Evolutionary conservation across 2,113 vertebrate species (phyloP).

Genomic region (Myanophis thanlyinensis): DNA sequence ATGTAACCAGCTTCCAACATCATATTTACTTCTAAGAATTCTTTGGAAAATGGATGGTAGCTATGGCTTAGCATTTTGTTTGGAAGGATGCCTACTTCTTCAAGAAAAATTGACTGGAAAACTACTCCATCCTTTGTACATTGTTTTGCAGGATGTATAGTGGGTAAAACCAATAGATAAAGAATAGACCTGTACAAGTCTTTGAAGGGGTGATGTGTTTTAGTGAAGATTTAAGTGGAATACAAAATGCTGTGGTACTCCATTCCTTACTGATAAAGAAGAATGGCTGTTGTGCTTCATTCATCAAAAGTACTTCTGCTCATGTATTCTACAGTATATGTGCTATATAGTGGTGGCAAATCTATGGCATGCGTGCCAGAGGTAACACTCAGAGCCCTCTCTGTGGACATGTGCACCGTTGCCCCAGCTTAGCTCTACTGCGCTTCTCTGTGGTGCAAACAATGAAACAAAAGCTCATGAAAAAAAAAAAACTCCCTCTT

Average conservation of each 20-base stretch:
- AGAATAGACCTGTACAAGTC: neutral
- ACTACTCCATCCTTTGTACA: neutral
- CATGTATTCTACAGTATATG: neutral
- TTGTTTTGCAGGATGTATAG: neutral
- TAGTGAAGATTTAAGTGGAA: neutral
- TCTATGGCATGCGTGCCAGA: too few relatives aligned
- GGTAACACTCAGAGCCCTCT: too few relatives aligned
- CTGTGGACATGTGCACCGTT: too few relatives aligned
- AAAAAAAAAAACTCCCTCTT: too few relatives aligned
- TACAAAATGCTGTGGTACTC: neutral
- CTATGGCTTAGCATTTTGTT: neutral
- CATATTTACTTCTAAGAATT: neutral
- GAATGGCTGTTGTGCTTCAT: neutral
- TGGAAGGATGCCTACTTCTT: neutral
- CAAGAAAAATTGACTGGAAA: neutral
- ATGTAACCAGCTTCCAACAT: neutral
- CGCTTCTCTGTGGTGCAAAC: too few relatives aligned
- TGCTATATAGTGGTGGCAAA: too few relatives aligned
- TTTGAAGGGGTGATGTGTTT: neutral
- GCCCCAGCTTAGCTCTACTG: too few relatives aligned
- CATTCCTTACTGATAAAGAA: neutral
- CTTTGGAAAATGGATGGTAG: neutral
- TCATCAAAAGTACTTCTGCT: neutral
- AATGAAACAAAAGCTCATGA: too few relatives aligned
- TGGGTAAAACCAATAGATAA: neutral